Conservation (phyloP, 2,113 vertebrate genomes). For the Nicator chloris region DNA sequence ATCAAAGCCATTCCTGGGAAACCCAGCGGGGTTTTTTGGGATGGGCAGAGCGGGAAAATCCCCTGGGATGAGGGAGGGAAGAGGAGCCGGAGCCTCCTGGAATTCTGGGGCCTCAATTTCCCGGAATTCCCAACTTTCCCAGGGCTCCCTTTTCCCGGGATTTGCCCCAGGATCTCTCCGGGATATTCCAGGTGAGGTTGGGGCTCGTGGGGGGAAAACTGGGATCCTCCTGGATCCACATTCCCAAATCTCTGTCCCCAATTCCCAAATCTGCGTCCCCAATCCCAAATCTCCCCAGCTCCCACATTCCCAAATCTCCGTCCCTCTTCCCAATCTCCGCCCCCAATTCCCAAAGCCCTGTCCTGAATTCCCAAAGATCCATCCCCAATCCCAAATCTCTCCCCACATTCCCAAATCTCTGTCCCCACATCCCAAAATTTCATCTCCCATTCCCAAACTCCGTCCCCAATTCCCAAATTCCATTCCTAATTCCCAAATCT, state of each 20-base stretch:
- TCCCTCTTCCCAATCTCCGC: too few relatives aligned
- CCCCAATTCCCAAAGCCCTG: too few relatives aligned
- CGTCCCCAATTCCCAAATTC: background rate
- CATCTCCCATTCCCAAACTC: too few relatives aligned
- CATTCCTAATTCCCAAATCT: background rate
- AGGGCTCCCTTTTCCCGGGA: background rate
- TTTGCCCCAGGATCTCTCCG: background rate
- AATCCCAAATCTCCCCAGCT: too few relatives aligned
- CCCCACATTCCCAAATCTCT: too few relatives aligned
- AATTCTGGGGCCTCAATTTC: background rate
- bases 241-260: background rate
- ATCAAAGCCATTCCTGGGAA: background rate
- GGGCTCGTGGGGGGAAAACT: background rate
- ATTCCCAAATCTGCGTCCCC: background rate
- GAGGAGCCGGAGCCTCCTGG: background rate
- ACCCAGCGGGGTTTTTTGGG: too few relatives aligned
- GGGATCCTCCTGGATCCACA: background rate
- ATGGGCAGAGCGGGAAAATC: background rate
- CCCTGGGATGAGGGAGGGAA: too few relatives aligned
- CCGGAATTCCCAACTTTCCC: background rate
- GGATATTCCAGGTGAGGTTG: background rate
- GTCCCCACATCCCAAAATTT: background rate
- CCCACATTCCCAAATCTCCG: background rate
- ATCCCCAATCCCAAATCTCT: too few relatives aligned
- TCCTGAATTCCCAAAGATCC: too few relatives aligned